Conservation (phyloP, 2,888 invertebrate genomes). For the Globia sparganii region DNA sequence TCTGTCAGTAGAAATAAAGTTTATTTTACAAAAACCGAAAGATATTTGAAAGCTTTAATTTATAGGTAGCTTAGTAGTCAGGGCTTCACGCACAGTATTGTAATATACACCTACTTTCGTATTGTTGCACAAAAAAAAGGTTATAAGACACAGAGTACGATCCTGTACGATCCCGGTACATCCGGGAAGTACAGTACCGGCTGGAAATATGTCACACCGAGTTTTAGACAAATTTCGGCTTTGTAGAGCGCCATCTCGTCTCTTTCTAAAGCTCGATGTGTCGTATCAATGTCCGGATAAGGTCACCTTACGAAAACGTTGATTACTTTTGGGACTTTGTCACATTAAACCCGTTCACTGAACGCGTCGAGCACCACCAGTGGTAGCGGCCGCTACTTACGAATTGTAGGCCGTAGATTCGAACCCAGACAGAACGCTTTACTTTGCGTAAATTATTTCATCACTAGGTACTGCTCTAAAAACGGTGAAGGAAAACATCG, state of each 20-base stretch:
- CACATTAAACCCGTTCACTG: conserved; percentile 1
- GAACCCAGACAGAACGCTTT: not conserved
- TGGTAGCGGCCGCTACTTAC: too few species aligned
- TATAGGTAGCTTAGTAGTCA: conserved; percentile 25
- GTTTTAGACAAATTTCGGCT: conserved; percentile 8
- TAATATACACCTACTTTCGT: conserved; percentile 45
- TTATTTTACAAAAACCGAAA: conserved; percentile 4
- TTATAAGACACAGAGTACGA: conserved; percentile 49
- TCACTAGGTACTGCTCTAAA: not conserved
- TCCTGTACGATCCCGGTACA: not conserved
- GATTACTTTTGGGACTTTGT: conserved; percentile 16
- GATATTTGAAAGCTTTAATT: not conserved
- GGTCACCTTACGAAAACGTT: conserved; percentile 10
- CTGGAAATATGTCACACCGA: conserved; percentile 8
- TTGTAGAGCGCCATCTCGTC: not conserved
- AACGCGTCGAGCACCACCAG: too few species aligned
- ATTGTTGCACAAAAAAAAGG: conserved; percentile 42
- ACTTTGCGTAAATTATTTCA: not conserved
- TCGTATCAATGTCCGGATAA: not conserved
- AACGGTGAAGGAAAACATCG: not conserved
- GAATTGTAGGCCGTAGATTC: too few species aligned
- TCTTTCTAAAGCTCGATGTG: conserved; percentile 23
- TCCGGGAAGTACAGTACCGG: not conserved
- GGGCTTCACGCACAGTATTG: conserved; percentile 36
- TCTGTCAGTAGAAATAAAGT: conserved; percentile 15